A percentile compares a stretch with the other conserved stretches of the same genome.
Conservation (phyloP, 2,888 invertebrate species). For the Athalia rosae region DNA sequence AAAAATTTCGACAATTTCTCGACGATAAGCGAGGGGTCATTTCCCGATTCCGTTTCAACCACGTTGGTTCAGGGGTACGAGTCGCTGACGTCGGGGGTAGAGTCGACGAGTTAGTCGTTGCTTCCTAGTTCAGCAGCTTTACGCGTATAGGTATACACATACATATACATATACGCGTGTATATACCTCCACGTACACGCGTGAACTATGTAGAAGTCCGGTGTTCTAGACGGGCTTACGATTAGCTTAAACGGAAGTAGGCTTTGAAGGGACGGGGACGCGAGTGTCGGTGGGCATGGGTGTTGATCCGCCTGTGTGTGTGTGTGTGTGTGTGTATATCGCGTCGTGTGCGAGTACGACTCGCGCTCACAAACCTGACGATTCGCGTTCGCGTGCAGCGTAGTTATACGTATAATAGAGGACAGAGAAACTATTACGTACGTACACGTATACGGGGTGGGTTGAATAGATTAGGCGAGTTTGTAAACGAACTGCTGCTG, state of each 20-base stretch:
- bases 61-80: no score
- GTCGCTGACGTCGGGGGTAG: background rate
- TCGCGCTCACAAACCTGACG: background rate
- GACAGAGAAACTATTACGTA: constrained; percentile 3
- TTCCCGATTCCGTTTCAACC: no score
- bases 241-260: constrained; percentile 39
- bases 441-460: constrained; percentile 14
- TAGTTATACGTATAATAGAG: no score
- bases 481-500: constrained; percentile 31
- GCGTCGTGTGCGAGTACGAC: background rate
- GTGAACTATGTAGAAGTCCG: no score
- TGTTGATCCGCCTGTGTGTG: background rate
- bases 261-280: constrained; percentile 19
- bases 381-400: background rate
- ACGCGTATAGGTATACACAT: background rate
- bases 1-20: no score
- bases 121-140: constrained; percentile 6
- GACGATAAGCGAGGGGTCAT: no score
- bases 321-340: background rate
- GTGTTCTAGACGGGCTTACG: background rate
- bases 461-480: constrained; percentile 37
- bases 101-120: background rate
- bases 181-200: no score
- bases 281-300: background rate
- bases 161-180: no score